Base-by-base conservation (phyloP, 2,888 invertebrate species). In the Cosmorhoe ocellata region DNA sequence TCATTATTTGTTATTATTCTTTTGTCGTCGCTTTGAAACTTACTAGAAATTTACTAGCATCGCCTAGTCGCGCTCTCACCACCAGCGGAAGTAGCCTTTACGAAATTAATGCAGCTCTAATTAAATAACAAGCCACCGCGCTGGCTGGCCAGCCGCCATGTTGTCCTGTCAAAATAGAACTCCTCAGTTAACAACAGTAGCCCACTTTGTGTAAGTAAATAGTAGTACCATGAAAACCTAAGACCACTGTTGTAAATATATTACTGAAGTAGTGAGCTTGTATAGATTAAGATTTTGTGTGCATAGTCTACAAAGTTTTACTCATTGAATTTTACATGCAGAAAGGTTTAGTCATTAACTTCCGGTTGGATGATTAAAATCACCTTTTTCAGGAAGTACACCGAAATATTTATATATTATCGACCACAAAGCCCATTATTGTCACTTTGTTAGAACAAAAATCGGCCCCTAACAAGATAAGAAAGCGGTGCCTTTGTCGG, bases 101-200 rank as follows among this genome's bases (percentile, higher is more conserved):
- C 83, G 79, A 84, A 83, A 87, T 86, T 82, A 84, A 84, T 84
- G 78, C 78, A 76, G 72, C 73, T 79, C 81, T 85, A 87, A 87
- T 87, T 82, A 84, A 80, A 84, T 86, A 84, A 86, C 81, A 79
- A 84, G 81, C 79, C 56, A 67, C 71, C 68, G 72, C 74, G 71
- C 74, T n/a, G n/a, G n/a, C n/a, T n/a, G 71, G 63, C 70, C 68
- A 60, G 58, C 68, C 66, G 75, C 75, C 79, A 74, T 77, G 65
- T 74, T 76, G 72, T 69, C 69, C 74, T 80, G 81, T 80, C 81
- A 78, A 78, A 82, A 81, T 80, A 79, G 71, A 81, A 75, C 76
- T 75, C 64, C 64, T 74, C 74, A 74, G 73, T 72, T 69, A 75
- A 66, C 73, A 63, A 61, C 73, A 63, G 61, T 51, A 66, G 64